phyloP scores from a whole-genome alignment of 2,797 vertebrate species.

The Pseudochirops corinnae region DNA sequence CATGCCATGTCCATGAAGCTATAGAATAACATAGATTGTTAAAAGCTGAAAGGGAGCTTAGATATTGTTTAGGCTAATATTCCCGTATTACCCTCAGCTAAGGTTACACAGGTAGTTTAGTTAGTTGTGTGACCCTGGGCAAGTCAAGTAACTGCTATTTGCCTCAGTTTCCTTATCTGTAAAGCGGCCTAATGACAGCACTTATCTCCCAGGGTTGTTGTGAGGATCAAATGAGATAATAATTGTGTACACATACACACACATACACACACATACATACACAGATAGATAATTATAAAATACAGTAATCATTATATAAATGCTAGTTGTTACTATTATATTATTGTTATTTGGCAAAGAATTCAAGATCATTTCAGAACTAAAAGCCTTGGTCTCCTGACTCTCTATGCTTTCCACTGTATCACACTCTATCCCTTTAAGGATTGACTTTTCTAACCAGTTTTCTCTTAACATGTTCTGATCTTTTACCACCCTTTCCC shows the following conservation, averaged over 20 bases:
- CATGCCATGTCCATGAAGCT: background rate
- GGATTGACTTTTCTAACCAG: background rate
- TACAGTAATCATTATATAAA: background rate
- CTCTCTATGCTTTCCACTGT: background rate
- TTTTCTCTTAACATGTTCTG: background rate
- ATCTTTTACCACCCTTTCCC: background rate
- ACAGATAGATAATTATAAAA: background rate
- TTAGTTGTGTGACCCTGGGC: background rate
- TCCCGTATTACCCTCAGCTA: background rate
- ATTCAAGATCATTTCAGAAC: background rate
- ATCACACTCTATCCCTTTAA: background rate
- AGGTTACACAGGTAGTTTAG: background rate
- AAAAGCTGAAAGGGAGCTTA: background rate
- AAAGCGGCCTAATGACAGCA: background rate
- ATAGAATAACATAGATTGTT: background rate
- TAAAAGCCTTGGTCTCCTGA: background rate
- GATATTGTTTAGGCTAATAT: background rate
- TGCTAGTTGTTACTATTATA: background rate
- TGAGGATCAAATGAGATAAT: background rate
- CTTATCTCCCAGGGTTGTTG: background rate
- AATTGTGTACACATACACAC: background rate
- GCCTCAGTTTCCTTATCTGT: background rate
- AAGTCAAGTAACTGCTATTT: background rate
- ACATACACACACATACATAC: too few relatives aligned
- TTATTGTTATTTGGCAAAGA: background rate